Percentiles rank a stretch among this genome's conserved stretches.
Evolutionary conservation across 2,888 invertebrate species (phyloP).

Genomic region (Amphipoea oculea): DNA sequence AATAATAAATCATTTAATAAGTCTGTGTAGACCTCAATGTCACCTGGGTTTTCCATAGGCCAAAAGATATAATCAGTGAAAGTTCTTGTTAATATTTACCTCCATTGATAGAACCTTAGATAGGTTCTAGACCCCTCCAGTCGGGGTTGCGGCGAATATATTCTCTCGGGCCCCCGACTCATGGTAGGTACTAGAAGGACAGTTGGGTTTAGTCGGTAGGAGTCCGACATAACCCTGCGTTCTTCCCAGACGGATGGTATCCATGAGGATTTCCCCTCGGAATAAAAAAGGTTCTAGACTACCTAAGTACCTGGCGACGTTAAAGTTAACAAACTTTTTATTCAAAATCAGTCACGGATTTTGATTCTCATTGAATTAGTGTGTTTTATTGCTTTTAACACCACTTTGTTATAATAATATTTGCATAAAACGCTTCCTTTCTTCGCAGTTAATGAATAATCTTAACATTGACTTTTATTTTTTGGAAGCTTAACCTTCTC

Average conservation of each 20-base stretch:
- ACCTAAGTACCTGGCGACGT: not conserved
- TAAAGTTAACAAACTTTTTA: not conserved
- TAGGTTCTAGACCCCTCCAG: not conserved
- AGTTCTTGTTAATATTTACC: constrained; percentile 7
- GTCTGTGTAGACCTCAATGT: not conserved
- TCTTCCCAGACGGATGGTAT: no score
- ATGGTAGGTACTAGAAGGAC: no score
- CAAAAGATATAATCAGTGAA: not conserved
- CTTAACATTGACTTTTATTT: constrained; percentile 20
- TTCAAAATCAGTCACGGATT: not conserved
- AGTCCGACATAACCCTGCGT: no score
- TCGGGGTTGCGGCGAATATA: no score
- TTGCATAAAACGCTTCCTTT: constrained; percentile 33
- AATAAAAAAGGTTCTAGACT: not conserved
- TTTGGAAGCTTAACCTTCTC: constrained; percentile 18
- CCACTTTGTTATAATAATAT: not conserved
- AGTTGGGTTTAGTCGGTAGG: no score
- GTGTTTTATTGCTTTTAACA: constrained; percentile 13
- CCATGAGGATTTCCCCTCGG: no score
- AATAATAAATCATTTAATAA: not conserved
- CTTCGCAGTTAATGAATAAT: not conserved
- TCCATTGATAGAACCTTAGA: no score
- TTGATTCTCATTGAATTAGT: not conserved
- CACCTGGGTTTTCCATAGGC: constrained; percentile 1
- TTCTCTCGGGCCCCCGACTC: no score